Percentiles rank a stretch among this genome's conserved stretches.
These are phyloP conservation scores for Panurus biarmicus DNA, from an alignment of 2,113 vertebrate genomes.

Conservation along the genomic window DNA sequence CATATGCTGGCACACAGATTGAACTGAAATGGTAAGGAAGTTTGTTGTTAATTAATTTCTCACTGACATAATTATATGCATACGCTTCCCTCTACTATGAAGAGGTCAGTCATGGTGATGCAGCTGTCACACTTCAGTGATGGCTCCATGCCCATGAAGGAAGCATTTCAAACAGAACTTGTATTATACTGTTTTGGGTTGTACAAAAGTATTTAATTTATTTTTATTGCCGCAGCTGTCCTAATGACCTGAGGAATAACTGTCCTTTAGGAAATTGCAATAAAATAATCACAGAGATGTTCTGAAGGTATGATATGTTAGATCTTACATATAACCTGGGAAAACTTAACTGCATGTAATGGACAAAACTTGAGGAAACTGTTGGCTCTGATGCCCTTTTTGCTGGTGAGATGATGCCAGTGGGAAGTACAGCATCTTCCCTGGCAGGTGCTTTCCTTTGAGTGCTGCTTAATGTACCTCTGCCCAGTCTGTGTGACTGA, in stretches of 20 bases:
- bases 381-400: not conserved
- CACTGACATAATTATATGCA: not conserved
- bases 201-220: slow-evolving; percentile 42
- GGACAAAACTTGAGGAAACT: not conserved
- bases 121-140: not conserved
- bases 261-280: not conserved
- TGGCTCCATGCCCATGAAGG: not conserved
- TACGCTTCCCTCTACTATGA: not conserved
- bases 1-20: not conserved
- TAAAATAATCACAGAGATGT: not conserved
- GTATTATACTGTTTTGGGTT: not conserved
- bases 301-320: not conserved
- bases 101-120: not conserved
- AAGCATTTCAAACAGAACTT: not conserved
- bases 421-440: not conserved
- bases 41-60: not conserved
- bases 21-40: not conserved
- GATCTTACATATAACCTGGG: not conserved
- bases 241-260: not conserved
- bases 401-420: not conserved
- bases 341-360: not conserved
- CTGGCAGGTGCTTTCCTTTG: not conserved
- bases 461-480: not conserved
- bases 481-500: not conserved
- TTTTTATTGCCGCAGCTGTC: not conserved